Evolutionary conservation across 1,140 invertebrate species (phyloP).

Genomic region (Bicyclus anynana): DNA sequence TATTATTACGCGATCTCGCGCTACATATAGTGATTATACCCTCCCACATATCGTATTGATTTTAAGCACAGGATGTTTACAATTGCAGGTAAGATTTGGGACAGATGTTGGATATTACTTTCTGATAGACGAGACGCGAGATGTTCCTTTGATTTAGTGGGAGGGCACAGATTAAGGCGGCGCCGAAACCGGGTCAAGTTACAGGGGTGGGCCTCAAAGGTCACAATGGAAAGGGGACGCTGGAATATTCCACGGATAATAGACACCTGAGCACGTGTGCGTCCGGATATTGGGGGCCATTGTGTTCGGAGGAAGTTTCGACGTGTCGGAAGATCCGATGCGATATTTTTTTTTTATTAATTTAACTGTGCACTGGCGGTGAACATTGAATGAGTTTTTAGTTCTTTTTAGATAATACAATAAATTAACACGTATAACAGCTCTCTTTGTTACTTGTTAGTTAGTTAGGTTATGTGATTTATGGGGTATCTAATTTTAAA

Average conservation of each 20-base stretch:
- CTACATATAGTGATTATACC: not conserved
- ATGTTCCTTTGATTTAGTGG: conserved; percentile 47
- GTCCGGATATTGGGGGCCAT: conserved; percentile 64
- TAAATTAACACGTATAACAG: no score
- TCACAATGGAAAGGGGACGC: conserved; percentile 50
- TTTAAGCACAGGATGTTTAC: conserved; percentile 45
- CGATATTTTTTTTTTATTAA: conserved; percentile 53
- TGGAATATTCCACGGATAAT: conserved; percentile 53
- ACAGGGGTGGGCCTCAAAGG: conserved; percentile 54
- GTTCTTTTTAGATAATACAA: no score
- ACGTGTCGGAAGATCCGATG: conserved; percentile 54
- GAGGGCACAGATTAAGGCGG: conserved; percentile 64
- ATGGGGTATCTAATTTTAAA: no score
- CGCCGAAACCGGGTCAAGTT: conserved; percentile 67
- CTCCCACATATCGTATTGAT: conserved; percentile 5
- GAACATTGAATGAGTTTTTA: not conserved
- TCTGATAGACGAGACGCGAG: conserved; percentile 29
- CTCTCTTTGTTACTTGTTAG: no score
- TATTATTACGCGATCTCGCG: not conserved
- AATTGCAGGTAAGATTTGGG: conserved; percentile 35
- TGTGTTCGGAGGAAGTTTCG: conserved; percentile 70
- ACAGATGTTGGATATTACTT: conserved; percentile 57
- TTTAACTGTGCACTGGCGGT: conserved; percentile 14
- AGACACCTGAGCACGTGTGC: conserved; percentile 74
- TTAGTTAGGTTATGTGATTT: no score